phyloP scores from a whole-genome alignment of 2,888 invertebrate genomes.

The Pristionchus exspectatus region DNA sequence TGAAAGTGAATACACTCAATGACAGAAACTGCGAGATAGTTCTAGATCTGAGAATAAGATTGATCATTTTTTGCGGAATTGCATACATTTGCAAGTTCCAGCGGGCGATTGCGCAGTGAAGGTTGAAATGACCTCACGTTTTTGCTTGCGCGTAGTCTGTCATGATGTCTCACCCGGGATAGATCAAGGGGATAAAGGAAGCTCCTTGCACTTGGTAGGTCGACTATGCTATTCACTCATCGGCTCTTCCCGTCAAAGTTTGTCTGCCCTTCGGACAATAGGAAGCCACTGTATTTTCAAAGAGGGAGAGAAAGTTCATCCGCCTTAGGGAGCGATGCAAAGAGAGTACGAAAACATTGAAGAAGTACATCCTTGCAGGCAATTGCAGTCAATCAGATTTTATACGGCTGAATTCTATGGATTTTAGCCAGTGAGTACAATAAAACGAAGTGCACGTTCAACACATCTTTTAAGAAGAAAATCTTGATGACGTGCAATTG shows the following conservation, averaged over 20 bases:
- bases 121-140: background rate
- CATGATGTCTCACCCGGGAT: background rate
- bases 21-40: background rate
- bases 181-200: background rate
- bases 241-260: conserved; percentile 15
- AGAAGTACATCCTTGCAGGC: background rate
- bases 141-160: background rate
- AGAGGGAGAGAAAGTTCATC: conserved; percentile 3
- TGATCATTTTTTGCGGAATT: background rate
- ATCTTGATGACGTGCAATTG: background rate
- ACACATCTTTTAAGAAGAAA: too few species aligned
- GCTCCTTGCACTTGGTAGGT: background rate
- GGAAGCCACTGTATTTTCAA: conserved; percentile 17
- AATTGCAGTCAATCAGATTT: background rate
- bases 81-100: background rate
- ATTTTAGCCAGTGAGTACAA: background rate
- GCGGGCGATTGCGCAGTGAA: background rate
- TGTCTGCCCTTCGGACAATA: conserved; percentile 32
- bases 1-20: too few species aligned
- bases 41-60: background rate
- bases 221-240: background rate
- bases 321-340: conserved; percentile 6
- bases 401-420: background rate
- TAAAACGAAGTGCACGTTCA: background rate
- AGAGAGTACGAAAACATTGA: background rate